These are phyloP conservation scores for Caprella mutica DNA, from an alignment of 2,888 invertebrate genomes.

Conservation along the genomic window DNA sequence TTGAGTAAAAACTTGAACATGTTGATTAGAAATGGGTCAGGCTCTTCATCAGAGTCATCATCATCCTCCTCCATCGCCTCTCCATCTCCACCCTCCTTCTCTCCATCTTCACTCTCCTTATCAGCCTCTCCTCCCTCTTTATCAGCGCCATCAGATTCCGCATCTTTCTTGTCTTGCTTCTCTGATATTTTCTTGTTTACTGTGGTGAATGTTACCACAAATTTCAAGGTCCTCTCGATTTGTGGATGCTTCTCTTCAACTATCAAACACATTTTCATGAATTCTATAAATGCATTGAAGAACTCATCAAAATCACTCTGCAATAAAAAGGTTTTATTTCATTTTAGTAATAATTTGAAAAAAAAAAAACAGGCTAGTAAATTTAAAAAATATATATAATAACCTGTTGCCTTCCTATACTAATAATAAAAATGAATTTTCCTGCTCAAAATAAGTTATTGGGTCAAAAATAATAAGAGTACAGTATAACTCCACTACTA, in stretches of 20 bases:
- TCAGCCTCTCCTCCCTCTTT: slow-evolving; percentile 37
- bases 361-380: not conserved
- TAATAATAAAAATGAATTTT: too few species aligned
- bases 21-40: slow-evolving; percentile 46
- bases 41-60: not conserved
- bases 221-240: slow-evolving; percentile 56
- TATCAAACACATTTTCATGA: slow-evolving; percentile 53
- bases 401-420: too few species aligned
- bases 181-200: slow-evolving; percentile 10
- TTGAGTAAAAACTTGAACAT: slow-evolving; percentile 53
- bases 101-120: slow-evolving; percentile 17
- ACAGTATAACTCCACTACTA: too few species aligned
- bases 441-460: too few species aligned
- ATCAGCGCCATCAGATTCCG: not conserved
- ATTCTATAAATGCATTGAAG: slow-evolving; percentile 52
- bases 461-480: too few species aligned
- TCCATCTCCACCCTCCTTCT: slow-evolving; percentile 37
- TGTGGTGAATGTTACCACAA: slow-evolving; percentile 56
- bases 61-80: slow-evolving; percentile 18
- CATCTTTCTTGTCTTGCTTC: slow-evolving; percentile 1
- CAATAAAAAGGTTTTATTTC: not conserved
- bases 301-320: slow-evolving; percentile 42
- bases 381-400: not conserved
- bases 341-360: not conserved
- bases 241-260: slow-evolving; percentile 56